A percentile compares a stretch with the other conserved stretches of the same genome.
phyloP scores from a whole-genome alignment of 1,140 invertebrate genomes.

The roundworm (Caenorhabditis elegans) region DNA sequence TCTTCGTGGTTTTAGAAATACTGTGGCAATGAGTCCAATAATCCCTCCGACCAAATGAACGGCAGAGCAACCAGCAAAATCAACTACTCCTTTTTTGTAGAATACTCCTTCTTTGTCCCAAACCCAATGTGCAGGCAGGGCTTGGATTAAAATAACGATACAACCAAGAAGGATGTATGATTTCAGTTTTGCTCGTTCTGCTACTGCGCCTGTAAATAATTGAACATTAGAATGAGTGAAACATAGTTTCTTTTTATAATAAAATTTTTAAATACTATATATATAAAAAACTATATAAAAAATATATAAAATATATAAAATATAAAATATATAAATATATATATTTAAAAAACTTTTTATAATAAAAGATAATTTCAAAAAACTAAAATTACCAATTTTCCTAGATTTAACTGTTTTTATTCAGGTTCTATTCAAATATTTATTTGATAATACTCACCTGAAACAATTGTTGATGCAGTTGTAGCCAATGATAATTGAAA shows the following conservation, averaged over 20 bases:
- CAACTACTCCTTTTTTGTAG: constrained; percentile 78
- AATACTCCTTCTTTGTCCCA: constrained; percentile 84
- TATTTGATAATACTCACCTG: constrained; percentile 74
- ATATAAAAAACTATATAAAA: too few relatives aligned
- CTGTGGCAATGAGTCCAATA: constrained; percentile 80
- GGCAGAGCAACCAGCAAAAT: constrained; percentile 84
- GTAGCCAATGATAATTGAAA: constrained; percentile 83
- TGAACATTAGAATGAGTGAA: too few relatives aligned
- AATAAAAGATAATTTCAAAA: too few relatives aligned
- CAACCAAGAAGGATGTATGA: constrained; percentile 86
- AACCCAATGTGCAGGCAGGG: constrained; percentile 86
- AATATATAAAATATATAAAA: too few relatives aligned
- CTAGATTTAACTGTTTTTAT: too few relatives aligned
- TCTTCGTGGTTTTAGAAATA: constrained; percentile 83
- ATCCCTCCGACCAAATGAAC: constrained; percentile 82
- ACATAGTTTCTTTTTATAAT: too few relatives aligned
- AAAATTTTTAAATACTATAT: too few relatives aligned
- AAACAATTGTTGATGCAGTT: constrained; percentile 85
- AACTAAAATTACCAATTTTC: too few relatives aligned
- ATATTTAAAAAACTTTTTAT: too few relatives aligned
- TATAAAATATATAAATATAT: too few relatives aligned
- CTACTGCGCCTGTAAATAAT: constrained; percentile 66
- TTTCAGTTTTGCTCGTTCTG: constrained; percentile 78
- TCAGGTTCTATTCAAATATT: too few relatives aligned
- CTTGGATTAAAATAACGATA: constrained; percentile 84